phyloP scores from a whole-genome alignment of 2,888 invertebrate species.

The Nephrocerus scutellatus region DNA sequence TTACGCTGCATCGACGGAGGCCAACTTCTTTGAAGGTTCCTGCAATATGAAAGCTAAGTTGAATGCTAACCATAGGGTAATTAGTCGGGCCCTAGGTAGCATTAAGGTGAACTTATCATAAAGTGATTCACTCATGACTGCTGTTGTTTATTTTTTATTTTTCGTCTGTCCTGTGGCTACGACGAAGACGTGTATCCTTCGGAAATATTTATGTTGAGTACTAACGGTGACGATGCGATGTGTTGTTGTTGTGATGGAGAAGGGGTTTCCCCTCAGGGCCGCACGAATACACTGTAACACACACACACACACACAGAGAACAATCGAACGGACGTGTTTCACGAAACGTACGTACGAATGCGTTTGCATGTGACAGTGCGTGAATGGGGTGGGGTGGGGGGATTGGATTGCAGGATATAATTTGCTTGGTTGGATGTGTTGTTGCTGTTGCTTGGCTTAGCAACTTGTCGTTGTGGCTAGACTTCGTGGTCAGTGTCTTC shows the following conservation, averaged over 20 bases:
- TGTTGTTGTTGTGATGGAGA: slow-evolving; percentile 13
- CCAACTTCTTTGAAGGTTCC: slow-evolving; percentile 42
- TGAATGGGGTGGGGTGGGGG: slow-evolving; percentile 1
- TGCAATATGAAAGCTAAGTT: slow-evolving; percentile 46
- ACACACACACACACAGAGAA: too few species aligned
- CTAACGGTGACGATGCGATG: too few species aligned
- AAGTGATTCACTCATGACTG: slow-evolving; percentile 44
- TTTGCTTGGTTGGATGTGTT: not conserved
- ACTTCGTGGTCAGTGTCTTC: slow-evolving; percentile 3
- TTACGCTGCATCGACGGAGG: slow-evolving; percentile 48
- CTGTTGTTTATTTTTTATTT: slow-evolving; percentile 10
- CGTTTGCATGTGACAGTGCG: too few species aligned
- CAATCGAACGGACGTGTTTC: too few species aligned
- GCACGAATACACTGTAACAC: too few species aligned
- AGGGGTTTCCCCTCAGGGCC: slow-evolving; percentile 17
- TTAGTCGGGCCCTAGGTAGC: slow-evolving; percentile 40
- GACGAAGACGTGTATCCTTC: not conserved
- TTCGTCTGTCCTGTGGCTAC: not conserved
- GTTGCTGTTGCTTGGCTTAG: not conserved
- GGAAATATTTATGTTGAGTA: too few species aligned
- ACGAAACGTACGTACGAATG: too few species aligned
- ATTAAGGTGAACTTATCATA: slow-evolving; percentile 38
- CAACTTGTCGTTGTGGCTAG: not conserved
- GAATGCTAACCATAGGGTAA: slow-evolving; percentile 47
- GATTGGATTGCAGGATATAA: not conserved